Percentiles rank a stretch among this genome's conserved stretches.
Evolutionary conservation across 2,797 vertebrate species (phyloP).

Genomic region (Melanotaenia parkinsoni): DNA sequence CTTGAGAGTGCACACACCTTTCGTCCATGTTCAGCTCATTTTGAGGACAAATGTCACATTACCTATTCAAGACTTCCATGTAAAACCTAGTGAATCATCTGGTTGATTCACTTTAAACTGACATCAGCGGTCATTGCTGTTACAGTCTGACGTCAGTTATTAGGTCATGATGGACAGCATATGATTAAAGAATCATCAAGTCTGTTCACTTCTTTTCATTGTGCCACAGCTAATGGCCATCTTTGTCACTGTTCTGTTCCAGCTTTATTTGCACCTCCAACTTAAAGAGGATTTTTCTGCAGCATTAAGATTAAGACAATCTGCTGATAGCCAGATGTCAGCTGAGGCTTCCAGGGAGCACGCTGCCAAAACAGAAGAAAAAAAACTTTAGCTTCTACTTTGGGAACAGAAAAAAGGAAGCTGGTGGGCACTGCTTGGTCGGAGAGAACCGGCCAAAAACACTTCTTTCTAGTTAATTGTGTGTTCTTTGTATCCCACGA

Average conservation of each 20-base stretch:
- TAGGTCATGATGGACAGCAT: constrained; percentile 35
- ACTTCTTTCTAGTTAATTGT: constrained; percentile 4
- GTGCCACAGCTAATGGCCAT: constrained; percentile 55
- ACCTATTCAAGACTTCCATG: background rate
- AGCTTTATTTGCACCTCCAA: constrained; percentile 60
- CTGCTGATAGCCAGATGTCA: constrained; percentile 80
- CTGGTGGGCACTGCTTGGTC: constrained; percentile 44
- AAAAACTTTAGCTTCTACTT: constrained; percentile 47
- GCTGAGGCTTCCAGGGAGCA: constrained; percentile 62
- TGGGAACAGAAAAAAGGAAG: constrained; percentile 53
- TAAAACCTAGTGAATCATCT: constrained; percentile 10
- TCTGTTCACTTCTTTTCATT: constrained; percentile 58
- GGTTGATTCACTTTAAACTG: background rate
- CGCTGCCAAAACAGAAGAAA: constrained; percentile 52
- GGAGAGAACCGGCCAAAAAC: constrained; percentile 32
- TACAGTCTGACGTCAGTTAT: constrained; percentile 16
- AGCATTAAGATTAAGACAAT: constrained; percentile 74
- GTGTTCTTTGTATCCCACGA: constrained; percentile 1
- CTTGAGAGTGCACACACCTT: background rate
- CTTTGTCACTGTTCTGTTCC: constrained; percentile 66
- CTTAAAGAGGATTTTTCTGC: constrained; percentile 70
- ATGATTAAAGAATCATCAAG: constrained; percentile 59
- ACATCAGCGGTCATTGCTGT: constrained; percentile 13
- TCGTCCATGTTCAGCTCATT: background rate
- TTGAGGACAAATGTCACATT: constrained; percentile 4